phyloP scores from a whole-genome alignment of 2,113 vertebrate genomes.

The Excalfactoria chinensis region DNA sequence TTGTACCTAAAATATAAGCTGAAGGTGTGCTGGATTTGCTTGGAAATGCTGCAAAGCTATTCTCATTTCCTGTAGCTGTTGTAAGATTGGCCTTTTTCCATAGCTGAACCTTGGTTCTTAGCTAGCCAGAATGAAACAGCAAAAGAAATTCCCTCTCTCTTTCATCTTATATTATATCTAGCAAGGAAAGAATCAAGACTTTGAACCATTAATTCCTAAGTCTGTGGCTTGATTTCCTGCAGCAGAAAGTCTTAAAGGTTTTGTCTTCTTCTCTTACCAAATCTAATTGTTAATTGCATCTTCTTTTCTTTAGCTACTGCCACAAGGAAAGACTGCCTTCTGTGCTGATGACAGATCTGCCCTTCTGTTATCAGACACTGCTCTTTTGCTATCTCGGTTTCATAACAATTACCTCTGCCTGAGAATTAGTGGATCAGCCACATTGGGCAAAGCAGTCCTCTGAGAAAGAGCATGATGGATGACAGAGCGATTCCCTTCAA shows the following conservation, averaged over 20 bases:
- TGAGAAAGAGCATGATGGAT: not conserved
- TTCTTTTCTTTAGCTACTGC: constrained; percentile 28
- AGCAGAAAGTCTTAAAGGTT: not conserved
- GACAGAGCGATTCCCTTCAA: not conserved
- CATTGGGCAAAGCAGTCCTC: not conserved
- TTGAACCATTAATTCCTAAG: constrained; percentile 8
- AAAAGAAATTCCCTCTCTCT: constrained; percentile 28
- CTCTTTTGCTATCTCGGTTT: constrained; percentile 44
- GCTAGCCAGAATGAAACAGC: constrained; percentile 23
- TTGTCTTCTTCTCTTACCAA: constrained; percentile 56
- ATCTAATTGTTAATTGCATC: constrained; percentile 66
- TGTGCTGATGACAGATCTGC: constrained; percentile 56
- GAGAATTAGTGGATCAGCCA: not conserved
- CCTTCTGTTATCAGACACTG: constrained; percentile 6
- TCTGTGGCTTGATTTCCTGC: constrained; percentile 43
- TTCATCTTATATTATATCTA: constrained; percentile 35
- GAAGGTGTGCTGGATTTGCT: constrained; percentile 36
- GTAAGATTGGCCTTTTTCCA: constrained; percentile 47
- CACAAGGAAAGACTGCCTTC: constrained; percentile 35
- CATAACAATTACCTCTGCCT: constrained; percentile 1
- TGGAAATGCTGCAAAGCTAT: constrained; percentile 34
- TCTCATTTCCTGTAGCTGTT: constrained; percentile 50
- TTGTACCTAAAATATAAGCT: not conserved
- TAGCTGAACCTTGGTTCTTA: constrained; percentile 9
- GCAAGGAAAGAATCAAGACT: constrained; percentile 33